These are phyloP conservation scores for Tigriopus californicus DNA, from an alignment of 2,888 invertebrate genomes.

Conservation along the genomic window DNA sequence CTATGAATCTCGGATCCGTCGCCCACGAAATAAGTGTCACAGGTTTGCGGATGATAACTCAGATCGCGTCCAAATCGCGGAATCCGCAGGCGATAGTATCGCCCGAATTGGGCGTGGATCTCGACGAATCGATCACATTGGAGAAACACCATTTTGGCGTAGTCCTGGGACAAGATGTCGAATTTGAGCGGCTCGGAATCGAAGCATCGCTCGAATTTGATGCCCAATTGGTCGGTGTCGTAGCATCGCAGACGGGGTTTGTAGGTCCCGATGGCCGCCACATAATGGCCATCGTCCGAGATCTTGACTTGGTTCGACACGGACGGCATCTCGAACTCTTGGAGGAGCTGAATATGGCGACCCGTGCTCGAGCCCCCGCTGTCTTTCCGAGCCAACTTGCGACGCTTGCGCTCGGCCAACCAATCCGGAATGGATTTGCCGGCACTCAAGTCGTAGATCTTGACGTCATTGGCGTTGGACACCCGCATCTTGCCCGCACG, in stretches of 20 bases:
- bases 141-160: conserved; percentile 78
- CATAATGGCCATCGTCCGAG: conserved; percentile 76
- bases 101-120: conserved; percentile 82
- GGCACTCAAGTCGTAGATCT: conserved; percentile 91
- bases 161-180: conserved; percentile 81
- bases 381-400: conserved; percentile 50
- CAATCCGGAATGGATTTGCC: conserved; percentile 83
- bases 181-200: conserved; percentile 92
- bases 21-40: conserved; percentile 70
- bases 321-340: conserved; percentile 98
- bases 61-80: conserved; percentile 90
- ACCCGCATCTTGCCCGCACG: conserved; percentile 52
- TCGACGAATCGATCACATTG: conserved; percentile 82
- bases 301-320: conserved; percentile 64
- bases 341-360: conserved; percentile 80
- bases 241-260: conserved; percentile 90
- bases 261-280: conserved; percentile 81
- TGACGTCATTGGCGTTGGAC: conserved; percentile 79
- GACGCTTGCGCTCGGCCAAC: conserved; percentile 11
- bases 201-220: conserved; percentile 94
- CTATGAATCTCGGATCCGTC: conserved; percentile 7
- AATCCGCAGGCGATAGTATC: conserved; percentile 72
- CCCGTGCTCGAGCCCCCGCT: conserved; percentile 53
- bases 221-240: conserved; percentile 81
- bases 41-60: conserved; percentile 66